These are phyloP conservation scores for Drosophila persimilis DNA, from an alignment of 1,140 invertebrate species.

Conservation along the genomic window DNA sequence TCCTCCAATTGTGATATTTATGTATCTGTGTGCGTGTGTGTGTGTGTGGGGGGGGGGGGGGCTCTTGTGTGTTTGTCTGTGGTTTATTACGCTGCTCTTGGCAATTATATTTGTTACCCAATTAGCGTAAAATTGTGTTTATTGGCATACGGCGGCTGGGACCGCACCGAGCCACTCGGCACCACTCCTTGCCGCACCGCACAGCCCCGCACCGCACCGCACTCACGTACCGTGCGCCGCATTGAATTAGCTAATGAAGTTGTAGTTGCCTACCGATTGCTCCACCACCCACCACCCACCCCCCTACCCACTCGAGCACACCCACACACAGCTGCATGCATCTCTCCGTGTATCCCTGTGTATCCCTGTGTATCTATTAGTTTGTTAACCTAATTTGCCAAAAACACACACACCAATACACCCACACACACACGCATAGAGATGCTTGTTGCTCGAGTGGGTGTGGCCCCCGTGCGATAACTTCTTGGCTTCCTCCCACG, in stretches of 20 bases:
- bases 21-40: slow-evolving; percentile 20
- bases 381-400: slow-evolving; percentile 75
- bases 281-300: slow-evolving; percentile 4
- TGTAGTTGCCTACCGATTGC: slow-evolving; percentile 51
- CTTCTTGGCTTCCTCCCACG: slow-evolving; percentile 55
- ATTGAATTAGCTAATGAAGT: slow-evolving; percentile 80
- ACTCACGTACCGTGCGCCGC: slow-evolving; percentile 29
- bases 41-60: slow-evolving; percentile 18
- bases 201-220: slow-evolving; percentile 22
- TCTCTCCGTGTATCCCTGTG: slow-evolving; percentile 49
- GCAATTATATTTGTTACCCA: slow-evolving; percentile 82
- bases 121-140: slow-evolving; percentile 82
- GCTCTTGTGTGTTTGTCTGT: slow-evolving; percentile 59
- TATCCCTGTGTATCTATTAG: slow-evolving; percentile 63
- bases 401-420: slow-evolving; percentile 43
- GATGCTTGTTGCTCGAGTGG: slow-evolving; percentile 35
- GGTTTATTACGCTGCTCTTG: slow-evolving; percentile 81
- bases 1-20: slow-evolving; percentile 57
- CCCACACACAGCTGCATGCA: slow-evolving; percentile 16
- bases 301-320: slow-evolving; percentile 3
- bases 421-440: slow-evolving; percentile 3
- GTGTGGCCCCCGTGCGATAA: slow-evolving; percentile 47
- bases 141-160: slow-evolving; percentile 63
- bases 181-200: background rate
- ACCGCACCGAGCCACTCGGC: slow-evolving; percentile 12